Base-by-base conservation (phyloP, 2,888 invertebrate species). In the Aethes cnicana region DNA sequence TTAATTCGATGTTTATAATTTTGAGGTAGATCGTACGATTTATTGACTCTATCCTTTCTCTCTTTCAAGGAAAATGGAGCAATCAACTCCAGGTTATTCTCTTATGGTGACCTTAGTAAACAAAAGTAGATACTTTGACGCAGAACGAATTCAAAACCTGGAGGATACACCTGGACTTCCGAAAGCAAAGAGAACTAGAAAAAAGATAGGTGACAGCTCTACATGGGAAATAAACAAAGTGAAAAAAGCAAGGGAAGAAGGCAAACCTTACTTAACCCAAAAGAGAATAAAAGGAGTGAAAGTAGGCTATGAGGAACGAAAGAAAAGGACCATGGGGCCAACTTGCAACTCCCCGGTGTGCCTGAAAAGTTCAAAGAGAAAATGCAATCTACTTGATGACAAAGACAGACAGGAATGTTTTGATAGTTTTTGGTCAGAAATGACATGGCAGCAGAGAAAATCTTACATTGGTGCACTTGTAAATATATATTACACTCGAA, bases 221-320 rank as follows among this genome's bases (percentile, higher is more conserved):
- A 37, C 43, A 26, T 50, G 50, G 50, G 50, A 50, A 44, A 50
- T 50, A 50, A 50, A 50, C 28, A 50, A 50, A 18, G 50, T 50
- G 17, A 50, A 44, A 43, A 50, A 50, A 44, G 50, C 50, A 9
- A 50, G 50, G 14, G 50, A 50, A 30, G 36, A 50, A 44, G 50
- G 50, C 23, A 50, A 50, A 30, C 50, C 50, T 11, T 50, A 50
- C 37, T 44, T 50, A 43, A 50, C 50, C 36, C 50, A 50, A 35
- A 50, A 50, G 44, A 43, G 50, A 9, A 37, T 50, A 44, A 50
- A 50, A 50, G 50, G 50, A 3, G 50, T 50, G 30, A 50, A 50
- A 50, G 50, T 50, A 44, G 50, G 50, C 36, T 50, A 50, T 28
- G 50, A 50, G 30, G 50, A 50, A 28, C 43, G 50, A 25, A 50